phyloP scores from a whole-genome alignment of 2,888 invertebrate species.

The Megastigmus dorsalis region DNA sequence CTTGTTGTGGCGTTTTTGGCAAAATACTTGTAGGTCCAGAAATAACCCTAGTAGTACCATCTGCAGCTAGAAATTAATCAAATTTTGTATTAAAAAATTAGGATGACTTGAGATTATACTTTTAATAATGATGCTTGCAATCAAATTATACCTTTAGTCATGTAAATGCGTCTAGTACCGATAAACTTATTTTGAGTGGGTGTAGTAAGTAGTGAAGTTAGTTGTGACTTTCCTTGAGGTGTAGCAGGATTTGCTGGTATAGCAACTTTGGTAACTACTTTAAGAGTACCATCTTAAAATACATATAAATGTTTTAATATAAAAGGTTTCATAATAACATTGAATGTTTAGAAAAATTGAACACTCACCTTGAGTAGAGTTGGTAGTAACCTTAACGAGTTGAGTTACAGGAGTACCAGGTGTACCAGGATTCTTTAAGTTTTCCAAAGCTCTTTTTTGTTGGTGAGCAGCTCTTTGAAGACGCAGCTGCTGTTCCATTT shows the following conservation, averaged over 20 bases:
- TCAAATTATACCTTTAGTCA: constrained; percentile 80
- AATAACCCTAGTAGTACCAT: constrained; percentile 81
- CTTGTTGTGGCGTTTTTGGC: constrained; percentile 76
- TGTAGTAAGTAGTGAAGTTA: constrained; percentile 81
- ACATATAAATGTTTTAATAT: background rate
- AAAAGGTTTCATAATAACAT: too few species aligned
- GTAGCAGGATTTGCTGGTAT: constrained; percentile 77
- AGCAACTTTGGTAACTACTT: constrained; percentile 81
- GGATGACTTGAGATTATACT: constrained; percentile 8
- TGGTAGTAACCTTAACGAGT: constrained; percentile 77
- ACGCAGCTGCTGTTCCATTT: constrained; percentile 92
- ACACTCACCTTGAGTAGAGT: constrained; percentile 77
- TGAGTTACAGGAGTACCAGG: constrained; percentile 72
- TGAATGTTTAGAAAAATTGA: background rate
- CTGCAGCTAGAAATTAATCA: constrained; percentile 72
- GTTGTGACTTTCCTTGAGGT: constrained; percentile 79
- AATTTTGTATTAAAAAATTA: constrained; percentile 34
- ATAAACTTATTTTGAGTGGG: constrained; percentile 81
- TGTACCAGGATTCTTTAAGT: constrained; percentile 69
- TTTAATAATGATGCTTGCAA: background rate
- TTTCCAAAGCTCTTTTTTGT: constrained; percentile 86
- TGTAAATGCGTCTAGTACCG: constrained; percentile 81
- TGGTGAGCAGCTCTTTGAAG: constrained; percentile 92
- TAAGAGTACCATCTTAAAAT: constrained; percentile 78
- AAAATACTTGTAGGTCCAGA: constrained; percentile 78